Base-by-base conservation (phyloP, 2,113 vertebrate genomes). In the Hydrochoerus hydrochaeris region DNA sequence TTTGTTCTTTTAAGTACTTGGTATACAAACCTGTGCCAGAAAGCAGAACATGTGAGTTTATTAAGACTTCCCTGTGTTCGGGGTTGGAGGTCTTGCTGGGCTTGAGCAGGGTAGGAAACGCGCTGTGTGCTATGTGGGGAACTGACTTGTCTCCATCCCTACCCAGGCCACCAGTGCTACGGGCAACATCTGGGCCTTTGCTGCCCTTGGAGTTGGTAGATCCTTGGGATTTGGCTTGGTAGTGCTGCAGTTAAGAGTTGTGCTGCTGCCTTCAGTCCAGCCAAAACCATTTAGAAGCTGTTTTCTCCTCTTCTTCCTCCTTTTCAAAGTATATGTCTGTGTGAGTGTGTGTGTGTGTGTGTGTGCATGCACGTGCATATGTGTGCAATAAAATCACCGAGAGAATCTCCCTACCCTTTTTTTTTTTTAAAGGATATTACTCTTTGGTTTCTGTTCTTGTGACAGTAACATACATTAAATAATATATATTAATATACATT, bases 1-100 rank as follows among this genome's bases (percentile, higher is more conserved):
- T 95, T 97, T 93, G 46, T 96, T 95, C 94, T 93, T 91, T 90
- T 80, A 92, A 95, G 84, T 95, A 90, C 63, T 57, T 73, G 62
- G 26, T 35, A 28, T 14, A 67, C 17, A 91, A 22, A 20, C 44
- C 60, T 65, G 46, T n/a, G 9, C 0, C 38, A 28, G 82, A 62
- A 32, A 88, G 35, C n/a, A 62, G 69, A 86, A 35, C 30, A 12
- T 28, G 17, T 4, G 12, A 41, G 28, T 94, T 77, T 89, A 24
- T 38, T 80, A 88, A 83, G 67, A 57, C 9, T 62, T 85, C 7
- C 22, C 41, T 85, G 14, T 81, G 41, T 54, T 46, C 46, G 58
- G 28, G 24, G 20, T 78, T 65, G 60, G 65, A 90, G 24, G 44
- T 62, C 90, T 87, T 88, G n/a, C 26, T 49, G 22, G 44, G 77